Percentiles rank a stretch among this genome's conserved stretches.
These are phyloP conservation scores for Cyclargus thomasi DNA, from an alignment of 1,140 invertebrate species.

Conservation along the genomic window DNA sequence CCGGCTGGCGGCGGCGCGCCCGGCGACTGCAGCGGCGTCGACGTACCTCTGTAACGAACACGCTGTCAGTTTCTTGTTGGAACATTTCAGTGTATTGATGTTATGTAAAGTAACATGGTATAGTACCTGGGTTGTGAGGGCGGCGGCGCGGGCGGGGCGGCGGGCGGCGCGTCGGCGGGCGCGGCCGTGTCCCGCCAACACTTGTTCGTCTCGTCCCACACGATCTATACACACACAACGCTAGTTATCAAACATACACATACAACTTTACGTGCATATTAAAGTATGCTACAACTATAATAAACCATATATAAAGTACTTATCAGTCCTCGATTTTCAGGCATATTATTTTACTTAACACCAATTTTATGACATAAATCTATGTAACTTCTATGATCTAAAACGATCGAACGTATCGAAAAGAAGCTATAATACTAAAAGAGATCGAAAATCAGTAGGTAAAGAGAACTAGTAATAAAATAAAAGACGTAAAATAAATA, in stretches of 20 bases:
- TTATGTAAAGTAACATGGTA: too few species aligned
- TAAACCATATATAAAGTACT: neutral
- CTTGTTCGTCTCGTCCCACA: conserved; percentile 91
- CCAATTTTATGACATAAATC: too few species aligned
- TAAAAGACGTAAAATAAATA: conserved; percentile 27
- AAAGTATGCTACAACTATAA: neutral
- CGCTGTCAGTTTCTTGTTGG: neutral
- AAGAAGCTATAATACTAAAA: too few species aligned
- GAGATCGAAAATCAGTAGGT: too few species aligned
- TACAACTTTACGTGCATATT: neutral
- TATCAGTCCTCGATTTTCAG: too few species aligned
- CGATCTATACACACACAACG: conserved; percentile 80
- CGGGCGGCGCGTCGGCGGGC: conserved; percentile 77
- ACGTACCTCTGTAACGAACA: conserved; percentile 34
- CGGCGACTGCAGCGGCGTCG: conserved; percentile 80
- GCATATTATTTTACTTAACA: too few species aligned
- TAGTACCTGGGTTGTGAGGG: neutral
- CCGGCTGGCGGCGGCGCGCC: conserved; percentile 76
- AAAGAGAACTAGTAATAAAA: conserved; percentile 19
- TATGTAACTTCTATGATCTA: too few species aligned
- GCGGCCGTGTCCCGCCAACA: conserved; percentile 91
- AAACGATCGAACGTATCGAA: too few species aligned
- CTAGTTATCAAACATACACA: neutral
- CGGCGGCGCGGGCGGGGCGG: conserved; percentile 83
- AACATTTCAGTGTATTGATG: neutral